phyloP scores from a whole-genome alignment of 2,797 vertebrate species.

The Alfaro cultratus region DNA sequence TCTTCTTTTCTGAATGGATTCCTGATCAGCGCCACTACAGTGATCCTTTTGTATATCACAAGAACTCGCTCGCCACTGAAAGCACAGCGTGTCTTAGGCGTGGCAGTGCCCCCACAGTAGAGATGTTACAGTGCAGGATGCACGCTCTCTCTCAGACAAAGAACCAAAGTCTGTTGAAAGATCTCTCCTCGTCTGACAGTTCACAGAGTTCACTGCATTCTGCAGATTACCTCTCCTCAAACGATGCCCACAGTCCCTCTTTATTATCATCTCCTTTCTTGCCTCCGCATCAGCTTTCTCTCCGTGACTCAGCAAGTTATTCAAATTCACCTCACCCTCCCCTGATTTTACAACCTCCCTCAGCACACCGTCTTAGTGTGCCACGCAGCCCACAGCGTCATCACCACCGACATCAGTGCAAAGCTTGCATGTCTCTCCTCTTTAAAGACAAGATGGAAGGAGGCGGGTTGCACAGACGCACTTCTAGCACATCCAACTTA shows the following conservation, averaged over 20 bases:
- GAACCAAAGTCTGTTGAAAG: conserved; percentile 42
- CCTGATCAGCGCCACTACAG: conserved; percentile 67
- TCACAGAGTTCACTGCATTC: conserved; percentile 25
- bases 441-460: conserved; percentile 45
- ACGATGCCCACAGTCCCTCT: conserved; percentile 36
- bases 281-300: conserved; percentile 30
- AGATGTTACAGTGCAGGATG: conserved; percentile 60
- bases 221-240: conserved; percentile 19
- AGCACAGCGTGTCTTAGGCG: conserved; percentile 51
- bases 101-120: conserved; percentile 66
- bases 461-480: conserved; percentile 28
- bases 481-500: conserved; percentile 20
- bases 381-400: conserved; percentile 33
- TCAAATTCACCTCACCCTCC: conserved; percentile 47
- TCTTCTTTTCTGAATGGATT: conserved; percentile 47
- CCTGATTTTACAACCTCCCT: conserved; percentile 41
- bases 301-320: conserved; percentile 64
- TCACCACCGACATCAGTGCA: conserved; percentile 52
- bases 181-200: conserved; percentile 23
- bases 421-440: conserved; percentile 63
- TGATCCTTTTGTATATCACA: conserved; percentile 61
- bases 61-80: conserved; percentile 44
- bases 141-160: conserved; percentile 35
- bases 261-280: conserved; percentile 38
- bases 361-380: conserved; percentile 35